A percentile compares a stretch with the other conserved stretches of the same genome.
Conservation (phyloP, 2,797 vertebrate genomes). For the Falco cherrug region DNA sequence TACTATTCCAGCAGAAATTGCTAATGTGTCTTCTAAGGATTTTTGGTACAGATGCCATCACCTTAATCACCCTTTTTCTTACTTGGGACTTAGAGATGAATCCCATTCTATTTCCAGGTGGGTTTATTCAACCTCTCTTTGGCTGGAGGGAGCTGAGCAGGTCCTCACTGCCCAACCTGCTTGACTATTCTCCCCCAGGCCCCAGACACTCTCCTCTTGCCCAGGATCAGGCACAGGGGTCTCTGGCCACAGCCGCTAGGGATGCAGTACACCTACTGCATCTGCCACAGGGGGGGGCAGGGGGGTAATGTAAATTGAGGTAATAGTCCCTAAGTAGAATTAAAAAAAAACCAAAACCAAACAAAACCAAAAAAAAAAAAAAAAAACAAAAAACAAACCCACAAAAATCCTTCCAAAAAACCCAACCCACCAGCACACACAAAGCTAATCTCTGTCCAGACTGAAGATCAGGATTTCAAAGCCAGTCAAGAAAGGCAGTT, state of each 20-base stretch:
- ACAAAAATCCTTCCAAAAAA: neutral
- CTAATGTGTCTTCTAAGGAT: neutral
- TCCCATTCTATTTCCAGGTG: neutral
- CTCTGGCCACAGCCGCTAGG: accelerated
- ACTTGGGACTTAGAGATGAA: neutral
- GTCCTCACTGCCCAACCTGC: accelerated
- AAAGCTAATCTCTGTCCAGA: slow-evolving; percentile 58
- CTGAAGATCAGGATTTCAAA: slow-evolving; percentile 54
- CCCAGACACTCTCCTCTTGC: accelerated
- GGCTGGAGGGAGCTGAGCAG: accelerated
- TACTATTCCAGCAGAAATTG: neutral
- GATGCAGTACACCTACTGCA: accelerated
- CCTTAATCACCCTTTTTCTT: neutral
- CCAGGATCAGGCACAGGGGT: accelerated
- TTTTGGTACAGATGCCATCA: neutral
- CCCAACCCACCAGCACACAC: neutral
- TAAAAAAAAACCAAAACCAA: neutral
- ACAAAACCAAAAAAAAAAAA: no score
- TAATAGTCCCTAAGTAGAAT: accelerated
- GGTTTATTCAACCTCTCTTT: neutral
- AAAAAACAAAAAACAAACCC: no score
- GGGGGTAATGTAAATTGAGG: neutral
- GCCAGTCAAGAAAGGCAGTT: neutral
- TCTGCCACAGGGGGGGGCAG: neutral
- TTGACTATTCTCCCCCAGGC: accelerated